Conservation (phyloP, 2,113 vertebrate species). For the Gnathonemus longibarbis region DNA sequence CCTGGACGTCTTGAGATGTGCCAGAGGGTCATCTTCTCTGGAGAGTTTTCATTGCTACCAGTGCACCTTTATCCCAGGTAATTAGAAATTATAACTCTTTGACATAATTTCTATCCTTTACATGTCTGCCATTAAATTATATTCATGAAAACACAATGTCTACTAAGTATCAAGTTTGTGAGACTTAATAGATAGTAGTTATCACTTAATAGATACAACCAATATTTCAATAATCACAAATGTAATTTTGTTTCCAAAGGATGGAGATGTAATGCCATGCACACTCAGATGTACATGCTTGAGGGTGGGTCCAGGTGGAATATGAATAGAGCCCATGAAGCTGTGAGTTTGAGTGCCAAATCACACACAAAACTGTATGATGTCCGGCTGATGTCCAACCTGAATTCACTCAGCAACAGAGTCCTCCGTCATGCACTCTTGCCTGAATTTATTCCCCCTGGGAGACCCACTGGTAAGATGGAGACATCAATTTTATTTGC, state of each 20-base stretch:
- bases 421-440: slow-evolving; percentile 19
- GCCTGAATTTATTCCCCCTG: slow-evolving; percentile 24
- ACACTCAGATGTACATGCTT: slow-evolving; percentile 21
- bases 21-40: slow-evolving; percentile 26
- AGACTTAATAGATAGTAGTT: neutral
- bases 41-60: slow-evolving; percentile 30
- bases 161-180: neutral
- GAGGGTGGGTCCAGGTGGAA: slow-evolving; percentile 2
- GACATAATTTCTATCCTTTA: neutral
- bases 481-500: neutral
- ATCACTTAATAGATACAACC: neutral
- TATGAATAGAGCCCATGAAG: neutral
- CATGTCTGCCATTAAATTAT: slow-evolving; percentile 8
- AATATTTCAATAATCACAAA: neutral
- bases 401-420: slow-evolving; percentile 24
- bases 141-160: neutral
- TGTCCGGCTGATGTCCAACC: slow-evolving; percentile 19
- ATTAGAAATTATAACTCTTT: neutral
- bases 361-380: slow-evolving; percentile 1
- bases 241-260: neutral
- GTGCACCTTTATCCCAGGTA: slow-evolving; percentile 30
- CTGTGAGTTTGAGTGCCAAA: neutral
- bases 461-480: slow-evolving; percentile 28
- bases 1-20: slow-evolving; percentile 17
- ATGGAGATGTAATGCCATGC: slow-evolving; percentile 16